Evolutionary conservation across 2,797 vertebrate genomes (phyloP).

Genomic region (Etheostoma nigrum): DNA sequence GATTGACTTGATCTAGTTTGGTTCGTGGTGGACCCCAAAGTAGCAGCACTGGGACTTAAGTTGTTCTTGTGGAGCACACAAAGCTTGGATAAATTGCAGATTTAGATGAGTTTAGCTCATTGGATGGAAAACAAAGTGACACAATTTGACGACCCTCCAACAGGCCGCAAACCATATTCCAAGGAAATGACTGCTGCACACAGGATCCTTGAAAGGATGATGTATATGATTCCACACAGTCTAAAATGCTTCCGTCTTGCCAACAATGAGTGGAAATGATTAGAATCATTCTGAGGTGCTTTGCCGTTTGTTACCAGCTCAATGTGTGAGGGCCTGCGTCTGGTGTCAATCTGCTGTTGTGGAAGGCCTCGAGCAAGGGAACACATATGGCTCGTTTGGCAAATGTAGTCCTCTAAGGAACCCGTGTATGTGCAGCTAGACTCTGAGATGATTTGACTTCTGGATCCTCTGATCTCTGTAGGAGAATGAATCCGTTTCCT

Average conservation of each 20-base stretch:
- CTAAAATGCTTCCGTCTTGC: not conserved
- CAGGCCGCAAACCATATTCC: slow-evolving; percentile 30
- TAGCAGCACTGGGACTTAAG: not conserved
- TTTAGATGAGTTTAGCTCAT: slow-evolving; percentile 35
- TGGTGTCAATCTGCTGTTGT: slow-evolving; percentile 47
- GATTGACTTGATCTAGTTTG: not conserved
- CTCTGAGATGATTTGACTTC: slow-evolving; percentile 44
- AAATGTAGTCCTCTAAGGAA: slow-evolving; percentile 36
- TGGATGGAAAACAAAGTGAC: slow-evolving; percentile 16
- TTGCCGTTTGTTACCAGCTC: slow-evolving; percentile 23
- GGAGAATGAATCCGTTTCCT: slow-evolving; percentile 59
- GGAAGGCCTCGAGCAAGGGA: slow-evolving; percentile 41
- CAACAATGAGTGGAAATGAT: slow-evolving; percentile 28
- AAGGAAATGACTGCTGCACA: not conserved
- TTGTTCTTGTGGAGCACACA: slow-evolving; percentile 9
- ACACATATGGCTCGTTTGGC: slow-evolving; percentile 58
- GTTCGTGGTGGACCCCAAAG: not conserved
- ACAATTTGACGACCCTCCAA: slow-evolving; percentile 5
- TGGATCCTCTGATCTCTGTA: slow-evolving; percentile 41
- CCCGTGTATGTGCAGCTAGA: slow-evolving; percentile 15
- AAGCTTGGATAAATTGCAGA: slow-evolving; percentile 22
- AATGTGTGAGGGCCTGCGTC: slow-evolving; percentile 8
- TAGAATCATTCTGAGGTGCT: slow-evolving; percentile 32
- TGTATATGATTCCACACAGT: slow-evolving; percentile 4
- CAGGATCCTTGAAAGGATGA: not conserved